These are phyloP conservation scores for Tetanocera ferruginea DNA, from an alignment of 2,888 invertebrate genomes.

Conservation along the genomic window DNA sequence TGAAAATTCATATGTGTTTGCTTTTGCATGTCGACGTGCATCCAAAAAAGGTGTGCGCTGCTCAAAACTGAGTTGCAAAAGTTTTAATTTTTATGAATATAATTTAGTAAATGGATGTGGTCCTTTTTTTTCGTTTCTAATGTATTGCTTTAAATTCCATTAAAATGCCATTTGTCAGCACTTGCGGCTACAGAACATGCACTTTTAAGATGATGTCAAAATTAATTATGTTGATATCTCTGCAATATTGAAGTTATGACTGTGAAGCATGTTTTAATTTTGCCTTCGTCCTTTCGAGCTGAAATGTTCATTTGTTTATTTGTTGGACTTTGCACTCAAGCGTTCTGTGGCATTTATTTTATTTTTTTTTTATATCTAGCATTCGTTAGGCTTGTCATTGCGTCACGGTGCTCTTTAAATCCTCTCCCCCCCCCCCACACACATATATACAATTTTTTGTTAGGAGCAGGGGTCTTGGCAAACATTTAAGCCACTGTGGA, in stretches of 20 bases:
- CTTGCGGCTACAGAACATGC: conserved; percentile 5
- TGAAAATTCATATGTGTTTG: not conserved
- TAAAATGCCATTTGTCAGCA: conserved; percentile 31
- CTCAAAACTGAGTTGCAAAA: not conserved
- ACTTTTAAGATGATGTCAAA: conserved; percentile 39
- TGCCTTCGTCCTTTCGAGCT: not conserved
- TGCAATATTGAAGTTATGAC: not conserved
- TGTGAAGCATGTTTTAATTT: not conserved
- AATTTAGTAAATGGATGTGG: conserved; percentile 24
- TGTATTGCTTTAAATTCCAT: conserved; percentile 26
- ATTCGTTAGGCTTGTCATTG: not conserved
- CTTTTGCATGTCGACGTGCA: no score
- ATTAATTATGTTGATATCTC: conserved; percentile 32
- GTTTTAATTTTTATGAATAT: conserved; percentile 34
- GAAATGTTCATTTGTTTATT: not conserved
- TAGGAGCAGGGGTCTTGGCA: not conserved
- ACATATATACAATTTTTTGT: not conserved
- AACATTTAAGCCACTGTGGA: not conserved
- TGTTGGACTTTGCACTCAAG: not conserved
- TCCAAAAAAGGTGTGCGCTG: no score
- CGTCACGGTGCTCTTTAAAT: not conserved
- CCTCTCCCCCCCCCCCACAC: not conserved
- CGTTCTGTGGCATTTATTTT: not conserved
- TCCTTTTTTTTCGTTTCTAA: conserved; percentile 8
- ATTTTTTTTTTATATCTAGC: not conserved